These are phyloP conservation scores for Notarius lentiginosus DNA, from an alignment of 2,113 vertebrate species.

Conservation along the genomic window DNA sequence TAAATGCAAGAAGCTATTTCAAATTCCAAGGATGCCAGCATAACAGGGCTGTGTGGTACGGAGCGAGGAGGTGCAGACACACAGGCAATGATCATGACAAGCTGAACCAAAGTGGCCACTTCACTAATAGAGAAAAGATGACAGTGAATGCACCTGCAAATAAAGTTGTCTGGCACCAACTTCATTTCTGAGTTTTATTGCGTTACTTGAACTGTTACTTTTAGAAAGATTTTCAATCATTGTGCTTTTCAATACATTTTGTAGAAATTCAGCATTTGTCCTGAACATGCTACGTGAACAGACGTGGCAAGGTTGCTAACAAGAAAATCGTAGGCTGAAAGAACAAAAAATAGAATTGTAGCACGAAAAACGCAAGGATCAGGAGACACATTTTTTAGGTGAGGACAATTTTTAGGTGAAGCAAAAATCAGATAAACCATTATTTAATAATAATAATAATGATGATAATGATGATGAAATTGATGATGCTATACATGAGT, in stretches of 20 bases:
- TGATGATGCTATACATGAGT: no score
- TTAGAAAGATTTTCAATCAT: neutral
- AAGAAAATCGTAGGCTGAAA: neutral
- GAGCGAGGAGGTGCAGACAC: slow-evolving; percentile 20
- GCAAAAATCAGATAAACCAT: neutral
- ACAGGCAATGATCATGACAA: slow-evolving; percentile 28
- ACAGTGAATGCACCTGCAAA: slow-evolving; percentile 15
- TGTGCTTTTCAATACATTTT: neutral
- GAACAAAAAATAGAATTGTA: neutral
- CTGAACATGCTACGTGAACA: neutral
- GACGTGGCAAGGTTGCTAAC: no score
- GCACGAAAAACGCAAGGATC: neutral
- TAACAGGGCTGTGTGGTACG: slow-evolving; percentile 31
- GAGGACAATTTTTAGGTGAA: neutral
- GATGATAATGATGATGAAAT: neutral
- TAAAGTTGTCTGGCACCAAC: neutral
- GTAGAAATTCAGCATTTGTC: neutral
- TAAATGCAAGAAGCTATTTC: slow-evolving; percentile 4
- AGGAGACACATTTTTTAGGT: no score
- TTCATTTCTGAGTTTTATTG: slow-evolving; percentile 13
- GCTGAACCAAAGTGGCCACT: slow-evolving; percentile 34
- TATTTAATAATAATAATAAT: neutral
- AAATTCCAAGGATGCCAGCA: slow-evolving; percentile 33
- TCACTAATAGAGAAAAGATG: slow-evolving; percentile 39
- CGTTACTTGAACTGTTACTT: slow-evolving; percentile 9